These are phyloP conservation scores for Tor tambroides DNA, from an alignment of 2,113 vertebrate genomes.

Conservation along the genomic window DNA sequence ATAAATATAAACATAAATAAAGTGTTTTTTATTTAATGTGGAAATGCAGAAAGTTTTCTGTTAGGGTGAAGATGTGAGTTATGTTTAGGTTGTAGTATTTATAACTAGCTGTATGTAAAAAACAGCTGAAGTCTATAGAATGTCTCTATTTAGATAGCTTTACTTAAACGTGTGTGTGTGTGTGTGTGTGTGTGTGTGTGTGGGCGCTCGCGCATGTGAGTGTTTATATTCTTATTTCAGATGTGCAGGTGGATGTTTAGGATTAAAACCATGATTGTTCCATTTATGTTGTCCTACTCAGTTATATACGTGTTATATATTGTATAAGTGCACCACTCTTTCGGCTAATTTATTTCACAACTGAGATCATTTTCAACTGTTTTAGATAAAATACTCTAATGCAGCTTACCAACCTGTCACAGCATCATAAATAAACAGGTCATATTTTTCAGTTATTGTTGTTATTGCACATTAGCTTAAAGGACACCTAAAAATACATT, in stretches of 20 bases:
- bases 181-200: too few species aligned
- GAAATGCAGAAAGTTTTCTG: background rate
- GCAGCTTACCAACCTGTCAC: background rate
- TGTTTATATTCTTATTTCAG: background rate
- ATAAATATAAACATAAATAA: too few species aligned
- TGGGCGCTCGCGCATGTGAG: background rate
- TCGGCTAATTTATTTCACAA: background rate
- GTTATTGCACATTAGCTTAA: background rate
- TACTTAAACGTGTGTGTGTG: too few species aligned
- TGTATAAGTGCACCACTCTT: background rate
- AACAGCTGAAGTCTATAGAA: background rate
- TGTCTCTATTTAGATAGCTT: background rate
- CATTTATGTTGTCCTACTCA: background rate
- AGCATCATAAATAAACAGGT: background rate
- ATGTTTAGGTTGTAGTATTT: background rate
- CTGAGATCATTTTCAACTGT: background rate
- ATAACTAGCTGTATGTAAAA: background rate
- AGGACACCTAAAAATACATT: background rate
- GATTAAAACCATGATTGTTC: slow-evolving; percentile 40
- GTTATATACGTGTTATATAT: background rate
- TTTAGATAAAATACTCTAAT: background rate
- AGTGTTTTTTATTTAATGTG: background rate
- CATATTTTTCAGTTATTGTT: background rate
- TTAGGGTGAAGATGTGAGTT: background rate
- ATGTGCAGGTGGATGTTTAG: slow-evolving; percentile 36